phyloP scores from a whole-genome alignment of 2,888 invertebrate species.

The Serrognathus titanus region DNA sequence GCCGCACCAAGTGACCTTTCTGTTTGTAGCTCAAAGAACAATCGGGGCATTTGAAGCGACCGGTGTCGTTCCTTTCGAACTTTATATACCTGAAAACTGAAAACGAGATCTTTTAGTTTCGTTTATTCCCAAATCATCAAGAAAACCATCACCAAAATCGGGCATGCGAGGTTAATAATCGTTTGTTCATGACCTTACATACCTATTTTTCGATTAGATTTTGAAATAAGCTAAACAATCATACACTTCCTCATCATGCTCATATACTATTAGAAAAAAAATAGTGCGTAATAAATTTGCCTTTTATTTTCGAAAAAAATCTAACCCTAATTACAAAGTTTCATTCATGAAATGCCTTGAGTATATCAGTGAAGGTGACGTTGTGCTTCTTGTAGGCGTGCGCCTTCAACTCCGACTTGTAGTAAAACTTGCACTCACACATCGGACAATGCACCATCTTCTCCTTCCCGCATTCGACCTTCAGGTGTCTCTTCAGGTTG shows the following conservation, averaged over 20 bases:
- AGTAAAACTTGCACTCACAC: conserved; percentile 41
- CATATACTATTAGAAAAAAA: too few species aligned
- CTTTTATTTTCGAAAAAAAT: too few species aligned
- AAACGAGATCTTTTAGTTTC: conserved; percentile 3
- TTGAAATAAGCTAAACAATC: too few species aligned
- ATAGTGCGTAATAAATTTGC: too few species aligned
- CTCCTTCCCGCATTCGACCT: conserved; percentile 42
- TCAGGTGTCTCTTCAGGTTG: conserved; percentile 40
- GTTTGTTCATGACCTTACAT: too few species aligned
- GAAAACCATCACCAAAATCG: too few species aligned
- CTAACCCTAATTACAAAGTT: too few species aligned
- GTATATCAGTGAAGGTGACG: background rate
- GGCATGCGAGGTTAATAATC: too few species aligned
- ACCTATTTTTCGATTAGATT: too few species aligned
- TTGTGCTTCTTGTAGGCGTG: conserved; percentile 7
- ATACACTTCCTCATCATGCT: too few species aligned
- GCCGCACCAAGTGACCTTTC: conserved; percentile 64
- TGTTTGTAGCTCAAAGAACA: conserved; percentile 56
- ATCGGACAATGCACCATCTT: conserved; percentile 44
- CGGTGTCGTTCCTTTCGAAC: conserved; percentile 35
- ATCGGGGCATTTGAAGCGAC: conserved; percentile 21
- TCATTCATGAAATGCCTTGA: too few species aligned
- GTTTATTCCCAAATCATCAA: too few species aligned
- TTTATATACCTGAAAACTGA: conserved; percentile 35
- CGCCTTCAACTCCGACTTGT: conserved; percentile 15